These are phyloP conservation scores for Homarus gammarus DNA, from an alignment of 2,888 invertebrate genomes.

Conservation along the genomic window DNA sequence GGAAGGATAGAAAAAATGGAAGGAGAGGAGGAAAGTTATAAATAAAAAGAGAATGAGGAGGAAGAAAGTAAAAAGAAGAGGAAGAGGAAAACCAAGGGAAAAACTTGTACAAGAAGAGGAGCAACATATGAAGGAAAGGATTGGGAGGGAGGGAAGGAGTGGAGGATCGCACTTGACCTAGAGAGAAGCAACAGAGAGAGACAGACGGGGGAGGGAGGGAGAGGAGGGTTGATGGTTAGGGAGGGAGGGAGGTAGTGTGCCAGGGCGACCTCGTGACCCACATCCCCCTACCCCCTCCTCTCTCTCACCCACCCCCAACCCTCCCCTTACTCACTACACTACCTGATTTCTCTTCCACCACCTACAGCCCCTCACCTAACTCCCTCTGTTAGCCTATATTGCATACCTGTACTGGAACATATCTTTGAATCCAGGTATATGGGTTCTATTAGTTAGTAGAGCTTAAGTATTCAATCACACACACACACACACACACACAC, in stretches of 20 bases:
- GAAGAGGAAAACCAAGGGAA: neutral
- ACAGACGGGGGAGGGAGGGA: neutral
- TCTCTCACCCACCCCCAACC: neutral
- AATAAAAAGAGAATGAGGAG: too few species aligned
- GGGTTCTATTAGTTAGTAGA: neutral
- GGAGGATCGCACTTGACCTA: neutral
- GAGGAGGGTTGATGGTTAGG: too few species aligned
- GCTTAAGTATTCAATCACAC: neutral
- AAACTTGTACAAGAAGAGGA: too few species aligned
- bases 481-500: constrained; percentile 21
- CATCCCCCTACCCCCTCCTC: neutral
- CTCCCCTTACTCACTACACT: neutral
- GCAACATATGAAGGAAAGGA: too few species aligned
- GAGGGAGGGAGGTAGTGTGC: neutral
- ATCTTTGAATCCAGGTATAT: too few species aligned
- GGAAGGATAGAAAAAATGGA: too few species aligned
- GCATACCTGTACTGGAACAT: too few species aligned
- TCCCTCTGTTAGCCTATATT: too few species aligned
- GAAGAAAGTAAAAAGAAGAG: too few species aligned
- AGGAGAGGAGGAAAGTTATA: too few species aligned
- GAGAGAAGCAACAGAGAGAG: neutral
- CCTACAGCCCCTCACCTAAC: neutral
- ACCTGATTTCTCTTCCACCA: neutral
- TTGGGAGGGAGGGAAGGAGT: neutral
- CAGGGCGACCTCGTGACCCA: neutral